Base-by-base conservation (phyloP, 2,113 vertebrate genomes). In the Oxyruncus cristatus region DNA sequence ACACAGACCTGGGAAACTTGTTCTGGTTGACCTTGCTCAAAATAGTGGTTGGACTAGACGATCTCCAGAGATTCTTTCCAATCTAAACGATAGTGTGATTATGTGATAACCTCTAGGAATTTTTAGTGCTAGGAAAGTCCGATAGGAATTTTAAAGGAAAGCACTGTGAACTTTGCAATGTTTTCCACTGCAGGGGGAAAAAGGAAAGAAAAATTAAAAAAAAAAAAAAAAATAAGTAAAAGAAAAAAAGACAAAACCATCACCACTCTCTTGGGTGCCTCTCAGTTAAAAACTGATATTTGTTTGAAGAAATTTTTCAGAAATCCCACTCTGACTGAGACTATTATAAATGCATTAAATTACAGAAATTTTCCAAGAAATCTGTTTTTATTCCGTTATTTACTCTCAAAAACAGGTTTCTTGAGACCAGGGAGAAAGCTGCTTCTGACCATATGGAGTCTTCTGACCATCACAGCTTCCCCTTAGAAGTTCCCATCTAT, bases 331-430 rank as follows among this genome's bases (percentile, higher is more conserved):
- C 58, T 88, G 85, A 74, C 73, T 62, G 39, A 78, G 47, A 33
- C 67, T 84, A 53, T 82, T 97, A 94, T 62, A 83, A 96, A 50
- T 74, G 89, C 86, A 81, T 92, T 94, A 59, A 92, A 95, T 97
- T 95, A 92, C 86, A 88, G 50, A 35, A 85, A 8, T 92, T 96
- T 96, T 94, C 93, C 95, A 96, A 92, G 52, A 92, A 93, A 85
- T 94, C 76, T 74, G 42, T 91, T 97, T 92, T 91, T 70, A 70
- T 92, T 97, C 68, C 73, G 74, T 72, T 96, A 88, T 97, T 97
- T 97, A 67, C 49, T 92, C 86, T 94, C 35, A 86, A 93, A 93
- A 97, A 52, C 53, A 91, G 73, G 91, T 91, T 93, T 82, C 52
- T 83, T 76, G 52, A 83, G 83, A 79, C 61, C 37, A 72, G 72